These are phyloP conservation scores for Burhinus bistriatus DNA, from an alignment of 2,113 vertebrate species.

Conservation along the genomic window DNA sequence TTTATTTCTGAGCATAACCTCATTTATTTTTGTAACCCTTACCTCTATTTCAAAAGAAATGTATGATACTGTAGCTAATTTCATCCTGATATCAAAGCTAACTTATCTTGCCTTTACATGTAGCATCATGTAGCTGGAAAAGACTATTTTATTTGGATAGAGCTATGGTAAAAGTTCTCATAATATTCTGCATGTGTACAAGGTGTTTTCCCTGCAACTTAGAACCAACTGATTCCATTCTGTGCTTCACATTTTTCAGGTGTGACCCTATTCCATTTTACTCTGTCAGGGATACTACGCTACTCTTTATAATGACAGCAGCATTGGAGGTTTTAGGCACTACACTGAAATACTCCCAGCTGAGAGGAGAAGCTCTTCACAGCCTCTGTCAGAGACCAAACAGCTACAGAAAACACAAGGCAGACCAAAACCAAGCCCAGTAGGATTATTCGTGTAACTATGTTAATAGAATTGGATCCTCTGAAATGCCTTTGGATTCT, in stretches of 20 bases:
- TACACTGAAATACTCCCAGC: neutral
- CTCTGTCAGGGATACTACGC: neutral
- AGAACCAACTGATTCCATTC: neutral
- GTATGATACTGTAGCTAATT: neutral
- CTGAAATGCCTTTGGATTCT: neutral
- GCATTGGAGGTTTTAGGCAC: neutral
- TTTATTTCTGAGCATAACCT: conserved; percentile 2
- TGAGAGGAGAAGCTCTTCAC: neutral
- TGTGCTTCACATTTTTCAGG: neutral
- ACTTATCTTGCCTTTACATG: neutral
- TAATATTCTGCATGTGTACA: neutral
- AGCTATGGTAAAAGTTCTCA: neutral
- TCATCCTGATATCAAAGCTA: neutral
- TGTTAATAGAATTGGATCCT: neutral
- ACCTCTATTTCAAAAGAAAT: neutral
- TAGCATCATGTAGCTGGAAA: neutral
- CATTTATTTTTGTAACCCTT: conserved; percentile 12
- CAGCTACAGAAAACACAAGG: neutral
- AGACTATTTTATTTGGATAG: neutral
- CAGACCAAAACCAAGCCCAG: neutral
- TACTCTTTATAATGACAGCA: neutral
- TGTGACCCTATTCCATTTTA: neutral
- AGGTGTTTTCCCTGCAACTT: neutral
- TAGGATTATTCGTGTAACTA: neutral
- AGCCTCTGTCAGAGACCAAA: neutral